Evolutionary conservation across 2,888 invertebrate species (phyloP).

Genomic region (Mesopsocus fuscifrons): DNA sequence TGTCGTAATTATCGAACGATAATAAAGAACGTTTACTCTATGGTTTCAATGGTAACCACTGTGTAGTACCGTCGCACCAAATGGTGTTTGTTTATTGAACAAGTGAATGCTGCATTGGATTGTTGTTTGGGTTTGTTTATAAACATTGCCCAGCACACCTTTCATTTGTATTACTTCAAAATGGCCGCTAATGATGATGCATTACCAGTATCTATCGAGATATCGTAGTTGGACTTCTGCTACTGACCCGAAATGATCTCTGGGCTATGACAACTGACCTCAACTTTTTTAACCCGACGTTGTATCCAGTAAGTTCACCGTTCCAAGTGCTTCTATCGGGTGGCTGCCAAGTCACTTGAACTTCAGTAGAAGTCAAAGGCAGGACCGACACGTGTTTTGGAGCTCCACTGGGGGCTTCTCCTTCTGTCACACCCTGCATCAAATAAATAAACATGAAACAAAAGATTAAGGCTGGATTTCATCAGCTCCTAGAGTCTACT

Average conservation of each 20-base stretch:
- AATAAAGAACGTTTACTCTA: too few relatives aligned
- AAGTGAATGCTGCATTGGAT: too few relatives aligned
- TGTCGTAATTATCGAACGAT: too few relatives aligned
- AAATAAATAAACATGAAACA: conserved; percentile 5
- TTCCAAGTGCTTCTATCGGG: conserved; percentile 54
- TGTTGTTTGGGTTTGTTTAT: too few relatives aligned
- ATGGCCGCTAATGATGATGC: too few relatives aligned
- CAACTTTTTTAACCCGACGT: conserved; percentile 28
- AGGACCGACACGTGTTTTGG: conserved; percentile 45
- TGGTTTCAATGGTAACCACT: not conserved
- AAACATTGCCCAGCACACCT: too few relatives aligned
- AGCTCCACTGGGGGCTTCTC: conserved; percentile 48
- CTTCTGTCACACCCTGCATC: conserved; percentile 26
- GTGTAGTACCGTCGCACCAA: not conserved
- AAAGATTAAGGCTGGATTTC: not conserved
- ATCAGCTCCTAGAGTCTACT: too few relatives aligned
- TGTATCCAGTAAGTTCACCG: conserved; percentile 54
- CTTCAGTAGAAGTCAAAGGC: conserved; percentile 46
- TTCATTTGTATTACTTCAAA: too few relatives aligned
- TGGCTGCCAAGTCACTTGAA: conserved; percentile 56
- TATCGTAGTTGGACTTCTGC: too few relatives aligned
- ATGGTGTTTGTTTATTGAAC: not conserved
- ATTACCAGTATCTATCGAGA: too few relatives aligned
- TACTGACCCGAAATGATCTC: too few relatives aligned
- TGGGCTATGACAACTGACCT: conserved; percentile 21